Conservation (phyloP, 2,888 invertebrate genomes). For the Drosophila affinis region DNA sequence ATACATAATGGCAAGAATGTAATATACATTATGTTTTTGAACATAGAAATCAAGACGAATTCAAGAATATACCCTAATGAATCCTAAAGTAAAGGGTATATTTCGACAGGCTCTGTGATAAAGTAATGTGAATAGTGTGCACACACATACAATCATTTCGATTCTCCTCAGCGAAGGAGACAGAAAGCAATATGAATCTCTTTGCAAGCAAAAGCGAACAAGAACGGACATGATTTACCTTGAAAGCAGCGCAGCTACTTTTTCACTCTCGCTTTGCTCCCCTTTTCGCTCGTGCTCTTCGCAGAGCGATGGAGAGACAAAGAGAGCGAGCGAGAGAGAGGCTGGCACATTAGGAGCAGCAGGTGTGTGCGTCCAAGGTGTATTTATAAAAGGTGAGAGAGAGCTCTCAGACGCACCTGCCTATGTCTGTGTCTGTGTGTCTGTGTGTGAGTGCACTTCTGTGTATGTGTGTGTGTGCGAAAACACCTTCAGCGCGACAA, state of each 20-base stretch:
- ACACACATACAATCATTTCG: neutral
- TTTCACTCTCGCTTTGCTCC: conserved; percentile 38
- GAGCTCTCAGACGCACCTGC: conserved; percentile 65
- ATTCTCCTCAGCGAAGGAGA: neutral
- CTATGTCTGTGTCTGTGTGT: neutral
- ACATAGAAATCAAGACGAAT: too few species aligned
- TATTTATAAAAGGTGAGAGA: conserved; percentile 54
- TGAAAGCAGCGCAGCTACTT: conserved; percentile 62
- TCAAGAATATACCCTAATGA: too few species aligned
- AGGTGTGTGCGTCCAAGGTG: conserved; percentile 68
- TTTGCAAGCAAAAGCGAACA: neutral
- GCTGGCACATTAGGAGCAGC: conserved; percentile 38
- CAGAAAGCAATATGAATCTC: neutral
- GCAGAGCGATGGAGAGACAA: neutral
- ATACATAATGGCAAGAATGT: too few species aligned
- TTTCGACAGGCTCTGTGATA: too few species aligned
- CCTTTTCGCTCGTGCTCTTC: conserved; percentile 25
- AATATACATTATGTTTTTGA: too few species aligned
- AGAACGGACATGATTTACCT: conserved; percentile 61
- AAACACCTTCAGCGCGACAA: conserved; percentile 76
- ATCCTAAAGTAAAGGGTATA: too few species aligned
- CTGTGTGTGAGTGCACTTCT: conserved; percentile 9
- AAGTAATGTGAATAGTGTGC: too few species aligned
- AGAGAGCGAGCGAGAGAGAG: neutral
- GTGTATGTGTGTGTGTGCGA: conserved; percentile 41